These are phyloP conservation scores for Masnerella sp. DNA, from an alignment of 2,888 invertebrate genomes.

Conservation along the genomic window DNA sequence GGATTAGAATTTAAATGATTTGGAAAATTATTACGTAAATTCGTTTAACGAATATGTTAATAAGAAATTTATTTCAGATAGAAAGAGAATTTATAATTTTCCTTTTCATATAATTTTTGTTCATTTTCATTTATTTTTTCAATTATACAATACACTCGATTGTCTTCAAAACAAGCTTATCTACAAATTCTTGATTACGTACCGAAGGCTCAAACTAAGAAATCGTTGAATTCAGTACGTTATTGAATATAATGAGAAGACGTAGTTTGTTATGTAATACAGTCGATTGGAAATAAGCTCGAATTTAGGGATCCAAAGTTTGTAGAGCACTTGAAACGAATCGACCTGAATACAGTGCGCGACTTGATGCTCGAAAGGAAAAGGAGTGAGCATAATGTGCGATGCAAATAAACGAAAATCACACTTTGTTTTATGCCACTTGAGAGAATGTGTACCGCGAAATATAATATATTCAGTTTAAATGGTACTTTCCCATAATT, in stretches of 20 bases:
- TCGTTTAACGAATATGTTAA: too few species aligned
- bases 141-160: too few species aligned
- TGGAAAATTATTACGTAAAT: too few species aligned
- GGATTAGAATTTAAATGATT: too few species aligned
- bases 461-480: slow-evolving; percentile 47
- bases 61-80: too few species aligned
- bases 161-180: too few species aligned
- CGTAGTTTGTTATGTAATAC: slow-evolving; percentile 22
- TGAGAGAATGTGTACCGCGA: slow-evolving; percentile 23
- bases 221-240: neutral
- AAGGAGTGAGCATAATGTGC: slow-evolving; percentile 16
- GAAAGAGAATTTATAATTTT: too few species aligned
- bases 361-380: slow-evolving; percentile 28
- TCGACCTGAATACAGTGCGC: slow-evolving; percentile 23
- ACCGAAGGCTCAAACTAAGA: too few species aligned
- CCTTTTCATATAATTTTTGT: too few species aligned
- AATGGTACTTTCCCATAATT: slow-evolving; percentile 38
- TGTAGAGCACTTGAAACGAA: slow-evolving; percentile 33
- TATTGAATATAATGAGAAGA: slow-evolving; percentile 17
- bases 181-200: too few species aligned
- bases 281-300: slow-evolving; percentile 32
- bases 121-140: too few species aligned
- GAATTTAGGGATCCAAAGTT: slow-evolving; percentile 34
- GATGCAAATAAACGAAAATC: slow-evolving; percentile 26
- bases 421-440: slow-evolving; percentile 28